Conservation (phyloP, 1,140 invertebrate species). For the Drosophila chauvacae region DNA sequence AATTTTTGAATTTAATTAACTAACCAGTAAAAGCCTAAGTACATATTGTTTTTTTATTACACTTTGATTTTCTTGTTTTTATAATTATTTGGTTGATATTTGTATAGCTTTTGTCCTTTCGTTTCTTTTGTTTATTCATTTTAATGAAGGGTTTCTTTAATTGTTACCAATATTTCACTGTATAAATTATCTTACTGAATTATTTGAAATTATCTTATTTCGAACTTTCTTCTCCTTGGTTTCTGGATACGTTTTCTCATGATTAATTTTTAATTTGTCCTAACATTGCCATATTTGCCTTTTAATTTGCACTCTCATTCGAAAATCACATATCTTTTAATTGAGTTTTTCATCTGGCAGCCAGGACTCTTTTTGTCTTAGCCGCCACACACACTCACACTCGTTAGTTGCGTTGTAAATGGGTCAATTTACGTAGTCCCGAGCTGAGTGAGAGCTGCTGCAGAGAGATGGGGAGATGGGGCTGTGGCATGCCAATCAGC, state of each 20-base stretch:
- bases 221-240: not conserved
- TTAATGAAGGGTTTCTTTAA: not conserved
- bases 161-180: not conserved
- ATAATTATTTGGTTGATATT: too few relatives aligned
- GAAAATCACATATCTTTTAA: slow-evolving; percentile 36
- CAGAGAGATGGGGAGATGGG: not conserved
- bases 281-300: not conserved
- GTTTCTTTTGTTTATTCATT: too few relatives aligned
- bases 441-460: not conserved
- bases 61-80: too few relatives aligned
- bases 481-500: slow-evolving; percentile 30
- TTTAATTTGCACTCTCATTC: not conserved
- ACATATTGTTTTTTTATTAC: too few relatives aligned
- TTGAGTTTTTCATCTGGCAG: slow-evolving; percentile 37
- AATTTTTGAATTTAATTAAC: too few relatives aligned
- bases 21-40: too few relatives aligned
- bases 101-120: too few relatives aligned
- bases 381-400: not conserved
- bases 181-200: not conserved
- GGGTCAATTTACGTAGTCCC: slow-evolving; percentile 33
- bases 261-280: not conserved
- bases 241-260: not conserved
- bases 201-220: slow-evolving; percentile 12
- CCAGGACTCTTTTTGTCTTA: slow-evolving; percentile 19
- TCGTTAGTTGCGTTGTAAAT: slow-evolving; percentile 28